Percentiles rank a stretch among this genome's conserved stretches.
These are phyloP conservation scores for Acanthosepion lycidas DNA, from an alignment of 2,888 invertebrate species.

Conservation along the genomic window DNA sequence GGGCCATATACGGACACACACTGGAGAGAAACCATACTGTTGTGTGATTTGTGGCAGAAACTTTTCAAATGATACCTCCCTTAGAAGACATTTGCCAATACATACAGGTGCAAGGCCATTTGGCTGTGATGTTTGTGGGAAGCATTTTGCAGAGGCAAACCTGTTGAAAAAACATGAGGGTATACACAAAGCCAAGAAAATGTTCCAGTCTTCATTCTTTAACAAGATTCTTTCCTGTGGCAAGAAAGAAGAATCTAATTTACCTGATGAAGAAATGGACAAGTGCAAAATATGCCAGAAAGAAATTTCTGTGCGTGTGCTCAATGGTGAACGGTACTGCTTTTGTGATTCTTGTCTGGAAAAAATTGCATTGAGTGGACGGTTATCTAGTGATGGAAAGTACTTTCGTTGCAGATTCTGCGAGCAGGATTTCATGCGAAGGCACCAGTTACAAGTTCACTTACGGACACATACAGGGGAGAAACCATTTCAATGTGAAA, in stretches of 20 bases:
- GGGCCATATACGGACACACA: constrained; percentile 36
- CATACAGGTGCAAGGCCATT: constrained; percentile 37
- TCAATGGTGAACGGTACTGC: background rate
- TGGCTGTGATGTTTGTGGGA: constrained; percentile 38
- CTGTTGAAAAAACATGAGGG: constrained; percentile 15
- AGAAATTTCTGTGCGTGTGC: background rate
- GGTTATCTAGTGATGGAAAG: too few relatives aligned
- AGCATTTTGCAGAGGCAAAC: background rate
- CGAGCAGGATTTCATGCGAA: background rate
- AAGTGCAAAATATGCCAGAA: constrained; percentile 33
- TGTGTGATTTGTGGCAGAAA: constrained; percentile 39
- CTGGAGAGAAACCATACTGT: constrained; percentile 42
- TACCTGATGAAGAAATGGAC: background rate
- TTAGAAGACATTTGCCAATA: background rate
- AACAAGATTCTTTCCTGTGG: background rate
- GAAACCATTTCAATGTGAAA: background rate
- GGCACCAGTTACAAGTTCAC: background rate
- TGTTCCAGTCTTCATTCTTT: background rate
- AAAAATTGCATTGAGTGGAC: background rate
- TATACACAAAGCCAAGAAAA: constrained; percentile 34
- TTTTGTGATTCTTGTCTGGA: background rate
- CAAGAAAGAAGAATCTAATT: background rate
- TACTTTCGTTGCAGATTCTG: background rate
- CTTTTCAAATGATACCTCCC: background rate
- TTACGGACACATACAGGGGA: background rate